Evolutionary conservation across 2,888 invertebrate species (phyloP), one percentile per base, ranked within the genome.

Genomic region (Ypsolopha sequella): DNA sequence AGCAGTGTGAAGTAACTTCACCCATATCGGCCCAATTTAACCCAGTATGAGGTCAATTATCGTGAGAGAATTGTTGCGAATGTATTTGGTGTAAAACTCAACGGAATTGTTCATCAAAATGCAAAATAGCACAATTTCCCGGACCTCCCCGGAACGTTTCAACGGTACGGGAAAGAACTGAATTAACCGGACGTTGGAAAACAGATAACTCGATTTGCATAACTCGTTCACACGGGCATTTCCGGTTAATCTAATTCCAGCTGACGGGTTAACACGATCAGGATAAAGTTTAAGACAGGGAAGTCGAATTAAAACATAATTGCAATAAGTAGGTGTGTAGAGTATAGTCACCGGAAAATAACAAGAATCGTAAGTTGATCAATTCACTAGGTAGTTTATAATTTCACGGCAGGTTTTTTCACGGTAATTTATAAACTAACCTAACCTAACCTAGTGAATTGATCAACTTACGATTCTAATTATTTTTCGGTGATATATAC

Each of bases 171-270:
- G 75, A 77, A 80, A 80, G 77, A 79, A 81, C 76, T 70, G 68
- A 73, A 80, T 81, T 80, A 80, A 77, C 80, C 66, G 80, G 77
- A 75, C 81, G 76, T 63, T 73, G 76, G 67, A 70, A 79, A 79
- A 80, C 81, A 74, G 78, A 81, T 82, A 80, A 82, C 74, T 76
- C 64, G 59, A 82, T 82, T 80, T 81, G 76, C 80, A 80, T 82
- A 82, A 80, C 79, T 76, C 73, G 76, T 77, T 80, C 80, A 76
- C 73, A 59, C 62, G 61, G 47, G 62, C 76, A 71, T 73, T 66
- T 68, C 61, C 62, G 65, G 70, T 64, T 78, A 80, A 80, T 70
- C 70, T 75, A 73, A 81, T 81, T 82, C 72, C 60, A 57, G 59
- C 62, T 70, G 75, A 77, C 74, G 66, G 70, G 70, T 68, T 72